Conservation (phyloP, 2,797 vertebrate genomes). For the Prionace glauca region DNA sequence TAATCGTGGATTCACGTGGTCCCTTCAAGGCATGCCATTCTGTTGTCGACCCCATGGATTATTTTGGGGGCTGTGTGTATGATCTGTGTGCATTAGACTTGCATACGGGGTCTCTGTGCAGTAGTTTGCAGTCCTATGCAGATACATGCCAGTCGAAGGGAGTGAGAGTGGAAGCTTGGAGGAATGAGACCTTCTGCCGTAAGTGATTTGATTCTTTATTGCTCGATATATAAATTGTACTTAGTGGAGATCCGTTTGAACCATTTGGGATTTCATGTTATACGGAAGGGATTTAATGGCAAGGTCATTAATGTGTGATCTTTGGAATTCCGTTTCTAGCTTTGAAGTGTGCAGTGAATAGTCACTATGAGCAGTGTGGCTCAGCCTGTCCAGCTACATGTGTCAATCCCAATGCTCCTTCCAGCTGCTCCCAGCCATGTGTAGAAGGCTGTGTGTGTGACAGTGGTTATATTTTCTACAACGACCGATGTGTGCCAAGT, state of each 20-base stretch:
- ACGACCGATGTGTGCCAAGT: constrained; percentile 45
- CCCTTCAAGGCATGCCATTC: constrained; percentile 47
- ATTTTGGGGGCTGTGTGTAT: constrained; percentile 49
- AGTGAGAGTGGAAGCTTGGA: constrained; percentile 46
- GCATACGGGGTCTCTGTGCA: constrained; percentile 42
- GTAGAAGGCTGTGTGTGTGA: constrained; percentile 48
- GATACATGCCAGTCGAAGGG: constrained; percentile 50
- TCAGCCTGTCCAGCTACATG: constrained; percentile 53
- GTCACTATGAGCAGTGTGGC: constrained; percentile 50
- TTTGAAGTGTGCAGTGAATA: constrained; percentile 41
- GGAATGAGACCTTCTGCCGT: constrained; percentile 54
- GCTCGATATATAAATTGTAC: neutral
- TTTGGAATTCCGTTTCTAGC: constrained; percentile 35
- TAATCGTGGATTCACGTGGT: constrained; percentile 44
- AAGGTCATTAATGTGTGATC: too few species aligned
- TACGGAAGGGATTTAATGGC: too few species aligned
- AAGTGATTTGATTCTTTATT: constrained; percentile 43
- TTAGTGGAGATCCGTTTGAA: neutral
- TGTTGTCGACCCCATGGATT: constrained; percentile 39
- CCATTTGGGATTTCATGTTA: neutral
- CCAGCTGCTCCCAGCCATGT: constrained; percentile 40
- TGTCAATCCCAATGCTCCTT: neutral
- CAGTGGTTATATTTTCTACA: constrained; percentile 50
- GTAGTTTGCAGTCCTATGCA: constrained; percentile 50
- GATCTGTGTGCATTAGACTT: constrained; percentile 48